Conservation (phyloP, 2,113 vertebrate species). For the Peromyscus californicus region DNA sequence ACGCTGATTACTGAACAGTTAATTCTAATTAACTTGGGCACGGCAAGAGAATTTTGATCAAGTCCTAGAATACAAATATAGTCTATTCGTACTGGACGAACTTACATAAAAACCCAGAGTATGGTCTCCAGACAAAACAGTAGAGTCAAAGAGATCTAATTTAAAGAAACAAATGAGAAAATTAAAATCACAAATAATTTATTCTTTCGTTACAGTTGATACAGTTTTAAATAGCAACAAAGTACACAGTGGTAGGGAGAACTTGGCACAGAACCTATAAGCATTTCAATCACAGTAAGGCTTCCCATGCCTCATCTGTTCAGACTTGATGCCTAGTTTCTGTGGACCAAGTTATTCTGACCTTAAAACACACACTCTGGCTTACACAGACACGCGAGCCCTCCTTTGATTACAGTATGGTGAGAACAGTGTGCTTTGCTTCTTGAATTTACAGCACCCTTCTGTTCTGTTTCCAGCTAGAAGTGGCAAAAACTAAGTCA, state of each 20-base stretch:
- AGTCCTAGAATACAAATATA: slow-evolving; percentile 88
- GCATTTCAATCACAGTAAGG: slow-evolving; percentile 86
- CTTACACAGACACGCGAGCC: slow-evolving; percentile 68
- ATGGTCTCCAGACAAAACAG: slow-evolving; percentile 87
- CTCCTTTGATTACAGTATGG: slow-evolving; percentile 63
- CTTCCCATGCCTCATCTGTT: slow-evolving; percentile 82
- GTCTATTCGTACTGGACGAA: slow-evolving; percentile 85
- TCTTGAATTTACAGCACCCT: slow-evolving; percentile 67
- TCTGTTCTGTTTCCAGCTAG: slow-evolving; percentile 54
- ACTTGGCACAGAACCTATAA: slow-evolving; percentile 90
- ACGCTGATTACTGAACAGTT: slow-evolving; percentile 91
- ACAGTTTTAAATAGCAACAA: slow-evolving; percentile 97
- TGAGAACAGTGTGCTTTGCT: slow-evolving; percentile 54
- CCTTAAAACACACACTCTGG: slow-evolving; percentile 75
- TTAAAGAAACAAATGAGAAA: slow-evolving; percentile 90
- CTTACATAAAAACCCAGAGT: slow-evolving; percentile 84
- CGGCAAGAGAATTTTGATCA: slow-evolving; percentile 90
- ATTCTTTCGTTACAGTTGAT: slow-evolving; percentile 92
- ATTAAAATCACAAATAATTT: slow-evolving; percentile 96
- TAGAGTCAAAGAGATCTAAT: slow-evolving; percentile 87
- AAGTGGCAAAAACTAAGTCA: slow-evolving; percentile 68
- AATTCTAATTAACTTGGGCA: slow-evolving; percentile 93
- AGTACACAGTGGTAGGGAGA: slow-evolving; percentile 91
- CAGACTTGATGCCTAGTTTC: slow-evolving; percentile 83
- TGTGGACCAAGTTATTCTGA: slow-evolving; percentile 74